Conservation (phyloP, 2,888 invertebrate genomes). For the Aplocera efformata region DNA sequence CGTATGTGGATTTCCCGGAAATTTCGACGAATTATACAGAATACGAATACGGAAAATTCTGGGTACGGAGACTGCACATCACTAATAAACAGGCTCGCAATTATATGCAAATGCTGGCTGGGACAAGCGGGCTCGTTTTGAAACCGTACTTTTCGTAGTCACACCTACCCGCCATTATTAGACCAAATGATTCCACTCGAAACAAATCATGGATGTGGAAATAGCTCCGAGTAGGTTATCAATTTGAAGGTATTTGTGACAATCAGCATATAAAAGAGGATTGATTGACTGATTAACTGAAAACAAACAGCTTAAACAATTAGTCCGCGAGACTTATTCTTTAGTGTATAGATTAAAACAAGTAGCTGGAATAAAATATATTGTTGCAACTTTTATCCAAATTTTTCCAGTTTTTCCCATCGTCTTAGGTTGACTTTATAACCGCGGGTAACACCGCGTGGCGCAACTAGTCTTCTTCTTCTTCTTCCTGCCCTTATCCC, state of each 20-base stretch:
- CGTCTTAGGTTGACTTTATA: too few relatives aligned
- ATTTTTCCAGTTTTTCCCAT: too few relatives aligned
- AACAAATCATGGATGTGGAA: slow-evolving; percentile 22
- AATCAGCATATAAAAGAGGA: slow-evolving; percentile 1
- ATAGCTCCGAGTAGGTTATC: slow-evolving; percentile 3
- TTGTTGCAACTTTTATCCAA: too few relatives aligned
- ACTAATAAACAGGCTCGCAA: slow-evolving; percentile 64
- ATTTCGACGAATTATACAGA: neutral
- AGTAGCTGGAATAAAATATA: too few relatives aligned
- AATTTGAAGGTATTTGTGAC: slow-evolving; percentile 1
- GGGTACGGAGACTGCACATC: slow-evolving; percentile 17
- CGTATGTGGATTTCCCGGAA: too few relatives aligned
- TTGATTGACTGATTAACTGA: too few relatives aligned
- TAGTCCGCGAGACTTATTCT: too few relatives aligned
- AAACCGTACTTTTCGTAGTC: slow-evolving; percentile 57
- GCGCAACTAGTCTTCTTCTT: too few relatives aligned
- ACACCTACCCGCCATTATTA: slow-evolving; percentile 52
- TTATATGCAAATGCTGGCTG: slow-evolving; percentile 71
- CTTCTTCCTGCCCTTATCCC: too few relatives aligned
- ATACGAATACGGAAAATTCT: neutral
- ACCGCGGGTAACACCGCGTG: too few relatives aligned
- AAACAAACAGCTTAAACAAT: too few relatives aligned
- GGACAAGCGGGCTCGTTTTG: slow-evolving; percentile 63
- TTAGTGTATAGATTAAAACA: too few relatives aligned
- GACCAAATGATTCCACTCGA: slow-evolving; percentile 28